Evolutionary conservation across 2,113 vertebrate species (phyloP), one percentile per base, ranked within the genome.

Genomic region (Hystrix cristata): DNA sequence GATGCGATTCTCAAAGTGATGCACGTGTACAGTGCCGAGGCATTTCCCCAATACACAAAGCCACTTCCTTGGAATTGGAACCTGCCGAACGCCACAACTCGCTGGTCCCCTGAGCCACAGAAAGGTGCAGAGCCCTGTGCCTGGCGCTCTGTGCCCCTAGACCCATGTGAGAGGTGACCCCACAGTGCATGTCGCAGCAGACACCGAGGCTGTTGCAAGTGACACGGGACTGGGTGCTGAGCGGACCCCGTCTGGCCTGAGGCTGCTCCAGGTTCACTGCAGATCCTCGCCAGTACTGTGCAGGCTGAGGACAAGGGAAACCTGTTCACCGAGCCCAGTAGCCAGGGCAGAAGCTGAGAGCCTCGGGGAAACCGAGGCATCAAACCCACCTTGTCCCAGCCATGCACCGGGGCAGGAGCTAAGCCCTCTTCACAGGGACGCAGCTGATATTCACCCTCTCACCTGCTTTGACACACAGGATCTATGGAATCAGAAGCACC

Each of bases 291-390:
- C 23, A 60, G 11, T 18, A 62, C 48, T 19, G 59, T 6, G 19
- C 62, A 31, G 29, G 29, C 12, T 31, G 64, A 65, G 64, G 64
- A 29, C 14, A 51, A 5, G 18, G 90, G 65, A 25, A 2, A 8
- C 29, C 14, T 8, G 21, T 38, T 71, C 65, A 8, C 72, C 6
- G 1, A n/a, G 9, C 53, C 4, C 51, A 0, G 38, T 0, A 53
- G 19, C 59, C 65, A 64, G 43, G 11, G 62, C n/a, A 46, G 48
- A 85, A 25, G 34, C 48, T 65, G 15, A n/a, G 55, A n/a, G 34
- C 1, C 60, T 62, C 62, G 1, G 13, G 90, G 65, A 27, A 2
- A 13, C 19, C 8, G 25, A 10, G 25, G 25, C 25, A 11, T 25
- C 7, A 76, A 81, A 27, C 5, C 15, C 57, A 1, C 3, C 6